Conservation (phyloP, 2,113 vertebrate species). For the Osmerus eperlanus region DNA sequence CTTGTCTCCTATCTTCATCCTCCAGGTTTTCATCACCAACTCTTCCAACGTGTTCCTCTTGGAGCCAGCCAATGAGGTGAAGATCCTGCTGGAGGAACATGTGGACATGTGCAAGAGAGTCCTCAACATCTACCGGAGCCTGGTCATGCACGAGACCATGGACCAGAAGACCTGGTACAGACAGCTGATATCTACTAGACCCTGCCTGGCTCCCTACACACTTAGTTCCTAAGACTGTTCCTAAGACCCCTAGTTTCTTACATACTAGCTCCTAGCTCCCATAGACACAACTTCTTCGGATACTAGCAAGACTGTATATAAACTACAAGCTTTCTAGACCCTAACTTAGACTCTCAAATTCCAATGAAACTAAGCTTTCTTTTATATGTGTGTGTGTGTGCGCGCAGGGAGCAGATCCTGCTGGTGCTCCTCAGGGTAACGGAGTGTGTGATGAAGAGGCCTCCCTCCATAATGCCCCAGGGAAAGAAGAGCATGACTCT, state of each 20-base stretch:
- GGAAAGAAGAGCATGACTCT: constrained; percentile 90
- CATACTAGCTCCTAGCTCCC: neutral
- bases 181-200: neutral
- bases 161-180: constrained; percentile 97
- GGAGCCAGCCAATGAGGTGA: constrained; percentile 95
- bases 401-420: constrained; percentile 91
- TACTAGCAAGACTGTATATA: no score
- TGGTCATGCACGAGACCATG: constrained; percentile 98
- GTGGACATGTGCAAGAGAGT: constrained; percentile 99
- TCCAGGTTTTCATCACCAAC: constrained; percentile 94
- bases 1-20: neutral
- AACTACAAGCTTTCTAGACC: no score
- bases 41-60: constrained; percentile 95
- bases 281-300: no score
- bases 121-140: constrained; percentile 97
- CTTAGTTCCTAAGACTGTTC: no score
- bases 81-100: constrained; percentile 90
- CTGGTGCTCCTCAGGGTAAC: constrained; percentile 95
- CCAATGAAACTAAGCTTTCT: no score
- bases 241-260: no score
- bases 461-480: constrained; percentile 89
- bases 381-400: constrained; percentile 17
- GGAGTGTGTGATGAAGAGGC: constrained; percentile 94
- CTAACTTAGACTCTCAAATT: no score
- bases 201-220: neutral